These are phyloP conservation scores for Stomatorhinus ivindoensis DNA, from an alignment of 2,113 vertebrate genomes.

Conservation along the genomic window DNA sequence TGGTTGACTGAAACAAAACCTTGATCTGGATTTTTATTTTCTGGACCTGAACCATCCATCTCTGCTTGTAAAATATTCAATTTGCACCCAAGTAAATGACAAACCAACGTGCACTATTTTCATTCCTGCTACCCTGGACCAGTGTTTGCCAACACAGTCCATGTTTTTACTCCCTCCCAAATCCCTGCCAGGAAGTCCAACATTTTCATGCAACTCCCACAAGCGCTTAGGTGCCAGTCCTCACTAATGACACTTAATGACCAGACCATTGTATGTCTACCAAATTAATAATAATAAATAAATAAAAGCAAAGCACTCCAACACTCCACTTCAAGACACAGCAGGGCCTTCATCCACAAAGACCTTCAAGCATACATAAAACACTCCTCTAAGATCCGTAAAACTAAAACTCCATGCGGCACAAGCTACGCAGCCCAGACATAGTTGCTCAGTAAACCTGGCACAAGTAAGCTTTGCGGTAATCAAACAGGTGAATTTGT, in stretches of 20 bases:
- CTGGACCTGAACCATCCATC: too few species aligned
- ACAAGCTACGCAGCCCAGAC: background rate
- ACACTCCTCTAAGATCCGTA: background rate
- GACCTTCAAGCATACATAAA: background rate
- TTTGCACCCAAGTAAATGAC: background rate
- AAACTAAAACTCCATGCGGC: background rate
- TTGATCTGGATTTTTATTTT: background rate
- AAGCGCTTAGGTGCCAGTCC: background rate
- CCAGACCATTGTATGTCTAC: background rate
- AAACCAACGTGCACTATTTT: background rate
- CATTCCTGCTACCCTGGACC: background rate
- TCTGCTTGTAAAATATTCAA: background rate
- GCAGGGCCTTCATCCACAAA: background rate
- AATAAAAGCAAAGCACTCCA: background rate
- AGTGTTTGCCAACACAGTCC: background rate
- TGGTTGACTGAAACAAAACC: background rate
- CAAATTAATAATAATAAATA: background rate
- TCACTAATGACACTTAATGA: background rate
- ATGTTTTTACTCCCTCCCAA: too few species aligned
- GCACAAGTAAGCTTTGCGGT: background rate
- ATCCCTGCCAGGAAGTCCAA: too few species aligned
- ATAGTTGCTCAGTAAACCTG: background rate
- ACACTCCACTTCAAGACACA: background rate
- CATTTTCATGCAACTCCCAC: background rate
- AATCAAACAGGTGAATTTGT: background rate